Evolutionary conservation across 1,140 invertebrate genomes (phyloP), one percentile per base, ranked within the genome.

Genomic region (Condylostylus longicornis): DNA sequence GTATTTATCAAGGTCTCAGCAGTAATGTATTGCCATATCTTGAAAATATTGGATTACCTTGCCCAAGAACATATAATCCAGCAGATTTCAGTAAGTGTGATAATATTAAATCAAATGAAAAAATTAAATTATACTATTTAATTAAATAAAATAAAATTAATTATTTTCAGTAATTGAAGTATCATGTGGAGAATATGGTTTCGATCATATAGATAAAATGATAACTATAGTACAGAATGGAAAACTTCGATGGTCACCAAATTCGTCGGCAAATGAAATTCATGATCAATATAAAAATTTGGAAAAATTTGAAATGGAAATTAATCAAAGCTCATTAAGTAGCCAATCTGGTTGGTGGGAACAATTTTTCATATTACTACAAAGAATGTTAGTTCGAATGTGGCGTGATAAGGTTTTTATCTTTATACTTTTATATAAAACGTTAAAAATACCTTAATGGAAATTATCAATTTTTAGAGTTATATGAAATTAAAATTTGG

Each of bases 1-100:
- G 82, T 48, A 71, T 77, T 3, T 86, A 79, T 52, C 75, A 82
- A 41, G 80, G 79, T 3, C 61, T 67, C 3, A 67, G 72, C 0
- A 47, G 65, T 6, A 69, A 79, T 13, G 67, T 84, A 8, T 71
- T 86, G 12, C 73, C 77, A 0, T 85, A 75, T 54, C 56, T 85
- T 13, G 56, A 69, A 3, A 61, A 68, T 20, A 49, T 82, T 20
- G 74, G 74, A 4, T 53, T 82, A 1, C 66, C 72, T 15, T 85
- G 82, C 48, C 82, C 82, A 0, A 70, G 64, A 37, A 75, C 79
- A 41, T 82, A 82, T 45, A 85, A 84, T 58, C 82, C 82, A 4
- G 81, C 81, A 3, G 82, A 86, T 62, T 86, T 84, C 51, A 68
- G 80, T 84, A 61, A 75, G 68, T 64, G 12, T 23, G 13, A 36